Evolutionary conservation across 2,888 invertebrate species (phyloP), one percentile per base, ranked within the genome.

Genomic region (Glaucopsyche alexis): DNA sequence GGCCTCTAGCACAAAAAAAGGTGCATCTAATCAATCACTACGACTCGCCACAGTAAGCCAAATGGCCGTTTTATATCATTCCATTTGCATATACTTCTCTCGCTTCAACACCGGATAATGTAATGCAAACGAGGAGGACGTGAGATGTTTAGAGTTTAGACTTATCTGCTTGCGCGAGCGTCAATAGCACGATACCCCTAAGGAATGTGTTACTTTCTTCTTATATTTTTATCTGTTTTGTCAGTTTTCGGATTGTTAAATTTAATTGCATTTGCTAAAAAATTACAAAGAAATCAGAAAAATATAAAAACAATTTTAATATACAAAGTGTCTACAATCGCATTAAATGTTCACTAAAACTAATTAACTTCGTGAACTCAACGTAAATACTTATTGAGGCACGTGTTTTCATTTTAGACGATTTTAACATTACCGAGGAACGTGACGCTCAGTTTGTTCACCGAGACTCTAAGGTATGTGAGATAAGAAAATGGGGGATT

Each of bases 21-120:
- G 87, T 90, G 90, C 88, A 90, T 89, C 89, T 84, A 90, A 90
- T 91, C 90, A 89, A 90, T 90, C 87, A 88, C 82, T 77, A 77
- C 81, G 83, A 84, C 81, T 85, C 82, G 84, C 85, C 83, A 84
- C 86, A 84, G 82, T 87, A 82, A 87, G 82, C 85, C 83, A 82
- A 84, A 85, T 83, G 84, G 81, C 84, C 83, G 80, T 87, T 88
- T 87, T 85, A 82, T 82, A 78, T 76, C 78, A 78, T 77, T 78
- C 83, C 87, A 89, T 91, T 91, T 89, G 86, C 89, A 89, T 89
- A 82, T 79, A 75, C 72, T 76, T 74, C 75, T 87, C 85, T 82
- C 83, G 72, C 78, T 73, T 72, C 45, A 40, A 66, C 73, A 40
- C 71, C 42, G 72, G 72, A 49, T 78, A 40, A 70, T 74, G 77